Conservation (phyloP, 2,888 invertebrate species). For the Cephus sareptanus region DNA sequence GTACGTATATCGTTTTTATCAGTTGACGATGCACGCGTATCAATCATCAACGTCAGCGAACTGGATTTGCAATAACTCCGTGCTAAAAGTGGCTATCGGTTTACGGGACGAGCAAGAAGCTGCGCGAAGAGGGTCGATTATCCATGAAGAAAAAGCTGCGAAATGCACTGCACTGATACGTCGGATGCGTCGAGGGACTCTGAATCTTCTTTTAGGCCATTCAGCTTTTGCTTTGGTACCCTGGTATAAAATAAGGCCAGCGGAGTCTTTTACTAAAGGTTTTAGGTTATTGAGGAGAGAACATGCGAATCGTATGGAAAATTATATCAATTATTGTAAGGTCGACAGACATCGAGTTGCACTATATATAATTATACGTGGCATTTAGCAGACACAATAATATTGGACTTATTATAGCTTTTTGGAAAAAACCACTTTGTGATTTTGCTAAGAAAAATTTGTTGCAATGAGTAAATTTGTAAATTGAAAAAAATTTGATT, state of each 20-base stretch:
- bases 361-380: neutral
- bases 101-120: neutral
- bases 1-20: constrained; percentile 7
- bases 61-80: constrained; percentile 7
- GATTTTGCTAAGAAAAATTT: too few relatives aligned
- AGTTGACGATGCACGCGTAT: constrained; percentile 12
- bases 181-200: neutral
- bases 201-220: neutral
- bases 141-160: neutral
- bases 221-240: neutral
- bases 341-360: neutral
- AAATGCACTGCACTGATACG: neutral
- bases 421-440: too few relatives aligned
- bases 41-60: constrained; percentile 13
- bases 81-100: neutral
- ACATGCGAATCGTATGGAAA: neutral
- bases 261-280: neutral
- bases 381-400: neutral
- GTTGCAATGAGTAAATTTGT: too few relatives aligned
- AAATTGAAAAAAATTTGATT: too few relatives aligned
- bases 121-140: neutral
- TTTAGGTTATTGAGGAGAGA: neutral
- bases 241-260: neutral
- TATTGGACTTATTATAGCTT: too few relatives aligned
- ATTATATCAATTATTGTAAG: neutral